Percentiles rank a stretch among this genome's conserved stretches.
These are phyloP conservation scores for Oryzias sinensis DNA, from an alignment of 2,797 vertebrate genomes.

Conservation along the genomic window DNA sequence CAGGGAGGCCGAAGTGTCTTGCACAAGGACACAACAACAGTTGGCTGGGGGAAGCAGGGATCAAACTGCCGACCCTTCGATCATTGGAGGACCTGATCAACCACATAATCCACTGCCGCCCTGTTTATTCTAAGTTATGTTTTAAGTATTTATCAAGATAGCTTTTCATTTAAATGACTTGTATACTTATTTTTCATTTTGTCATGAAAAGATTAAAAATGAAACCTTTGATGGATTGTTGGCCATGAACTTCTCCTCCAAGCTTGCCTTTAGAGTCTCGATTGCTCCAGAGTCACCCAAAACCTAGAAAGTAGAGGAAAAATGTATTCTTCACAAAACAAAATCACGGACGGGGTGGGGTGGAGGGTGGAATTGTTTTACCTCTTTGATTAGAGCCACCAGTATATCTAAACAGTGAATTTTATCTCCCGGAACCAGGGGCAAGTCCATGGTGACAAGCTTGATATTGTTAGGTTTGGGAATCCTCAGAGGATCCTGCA, in stretches of 20 bases:
- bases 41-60: too few species aligned
- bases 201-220: background rate
- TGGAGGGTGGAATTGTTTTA: conserved; percentile 1
- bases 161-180: too few species aligned
- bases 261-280: conserved; percentile 89
- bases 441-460: conserved; percentile 89
- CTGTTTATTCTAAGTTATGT: too few species aligned
- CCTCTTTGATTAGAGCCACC: conserved; percentile 90
- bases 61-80: too few species aligned
- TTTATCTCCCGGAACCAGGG: conserved; percentile 92
- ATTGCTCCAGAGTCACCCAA: conserved; percentile 90
- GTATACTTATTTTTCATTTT: too few species aligned
- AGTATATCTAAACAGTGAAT: conserved; percentile 96
- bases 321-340: background rate
- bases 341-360: background rate
- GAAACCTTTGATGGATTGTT: conserved; percentile 89
- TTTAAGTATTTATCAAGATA: too few species aligned
- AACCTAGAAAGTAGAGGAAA: conserved; percentile 54
- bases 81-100: too few species aligned
- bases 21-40: too few species aligned
- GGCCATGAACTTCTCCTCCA: conserved; percentile 98
- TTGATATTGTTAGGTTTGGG: conserved; percentile 91
- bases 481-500: conserved; percentile 89
- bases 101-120: too few species aligned
- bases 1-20: too few species aligned